Evolutionary conservation across 2,888 invertebrate species (phyloP), one percentile per base, ranked within the genome.

Genomic region (Drosophila kuntzei): DNA sequence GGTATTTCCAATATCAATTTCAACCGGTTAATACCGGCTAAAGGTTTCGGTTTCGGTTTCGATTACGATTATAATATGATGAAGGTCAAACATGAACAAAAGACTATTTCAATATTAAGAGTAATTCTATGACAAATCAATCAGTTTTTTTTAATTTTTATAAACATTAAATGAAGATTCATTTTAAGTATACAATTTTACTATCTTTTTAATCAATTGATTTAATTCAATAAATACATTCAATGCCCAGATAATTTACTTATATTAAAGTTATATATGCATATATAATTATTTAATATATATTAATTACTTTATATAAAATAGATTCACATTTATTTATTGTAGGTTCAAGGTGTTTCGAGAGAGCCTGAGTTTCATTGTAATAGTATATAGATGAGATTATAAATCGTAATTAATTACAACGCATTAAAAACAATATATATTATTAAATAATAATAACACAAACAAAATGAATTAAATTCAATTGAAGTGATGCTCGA

Each of bases 341-440:
- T 27, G 71, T 47, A 9, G 14, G 39, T 76, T 71, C 47, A 54
- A 14, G 20, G 16, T 58, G 27, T 54, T 53, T 43, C 25, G 50
- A 65, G 58, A 66, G 54, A 64, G 70, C 73, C 67, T 82, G 84
- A 83, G 73, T 68, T 64, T 39, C 36, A 16, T 18, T 49, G 34
- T 11, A 61, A 46, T 29, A 39, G n/a, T 27, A 22, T 8, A 34
- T 80, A 22, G 12, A 34, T 80, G 59, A 67, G 70, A 67, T 63
- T 71, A 46, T 14, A 4, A 22, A 36, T 49, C 12, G 32, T 51
- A 11, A 25, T 41, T 63, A 54, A 63, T 37, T 54, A 43, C 41
- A 65, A 32, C 34, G 36, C 43, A 60, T 43, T 32, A 41, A 37
- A 25, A 51, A 12, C 22, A 34, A 27, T 29, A 37, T 27, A n/a